phyloP scores from a whole-genome alignment of 2,113 vertebrate genomes.

The Chamaea fasciata region DNA sequence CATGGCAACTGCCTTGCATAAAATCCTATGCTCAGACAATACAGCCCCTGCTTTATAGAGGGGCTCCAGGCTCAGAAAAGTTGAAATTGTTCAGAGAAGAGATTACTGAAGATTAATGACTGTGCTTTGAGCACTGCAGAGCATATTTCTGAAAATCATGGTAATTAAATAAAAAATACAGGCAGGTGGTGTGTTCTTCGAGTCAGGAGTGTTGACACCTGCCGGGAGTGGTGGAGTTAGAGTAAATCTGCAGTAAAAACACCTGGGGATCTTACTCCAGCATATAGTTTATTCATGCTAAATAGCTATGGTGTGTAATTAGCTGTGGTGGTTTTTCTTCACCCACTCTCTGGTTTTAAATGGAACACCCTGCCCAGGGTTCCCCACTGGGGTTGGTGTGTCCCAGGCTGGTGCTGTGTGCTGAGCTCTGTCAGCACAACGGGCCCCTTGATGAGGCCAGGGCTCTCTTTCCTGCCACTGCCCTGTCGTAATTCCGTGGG shows the following conservation, averaged over 20 bases:
- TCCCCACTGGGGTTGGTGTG: neutral
- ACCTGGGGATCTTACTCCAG: neutral
- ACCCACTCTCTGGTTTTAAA: neutral
- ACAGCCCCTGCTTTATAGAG: neutral
- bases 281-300: neutral
- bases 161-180: constrained; percentile 36
- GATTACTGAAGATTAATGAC: constrained; percentile 53
- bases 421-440: neutral
- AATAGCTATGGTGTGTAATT: neutral
- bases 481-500: fast-evolving
- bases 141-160: constrained; percentile 2
- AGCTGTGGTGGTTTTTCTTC: neutral
- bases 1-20: constrained; percentile 38
- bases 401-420: neutral
- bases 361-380: neutral
- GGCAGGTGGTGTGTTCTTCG: neutral
- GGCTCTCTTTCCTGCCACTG: neutral
- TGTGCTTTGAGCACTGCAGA: neutral
- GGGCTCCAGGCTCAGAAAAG: constrained; percentile 25
- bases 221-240: neutral
- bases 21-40: constrained; percentile 1
- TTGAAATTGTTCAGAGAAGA: constrained; percentile 50
- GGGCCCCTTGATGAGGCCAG: neutral
- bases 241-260: neutral
- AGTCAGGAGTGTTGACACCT: neutral